A percentile compares a stretch with the other conserved stretches of the same genome.
Evolutionary conservation across 2,113 vertebrate species (phyloP).

Genomic region (Cyphomyrus discorhynchus): DNA sequence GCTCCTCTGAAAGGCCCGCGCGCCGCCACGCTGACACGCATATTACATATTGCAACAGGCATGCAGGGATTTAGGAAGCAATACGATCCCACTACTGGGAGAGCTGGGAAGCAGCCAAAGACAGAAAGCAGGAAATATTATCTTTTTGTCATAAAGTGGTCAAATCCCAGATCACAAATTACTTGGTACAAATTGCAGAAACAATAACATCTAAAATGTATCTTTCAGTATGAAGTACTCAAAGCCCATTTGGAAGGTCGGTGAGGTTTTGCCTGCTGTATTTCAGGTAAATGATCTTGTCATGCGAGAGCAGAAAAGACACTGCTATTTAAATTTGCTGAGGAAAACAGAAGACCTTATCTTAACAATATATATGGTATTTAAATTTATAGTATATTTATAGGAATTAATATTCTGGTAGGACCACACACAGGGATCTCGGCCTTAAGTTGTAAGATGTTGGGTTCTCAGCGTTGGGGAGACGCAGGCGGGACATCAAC

Average conservation of each 20-base stretch:
- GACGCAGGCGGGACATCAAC: background rate
- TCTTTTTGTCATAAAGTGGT: constrained; percentile 14
- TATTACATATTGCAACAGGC: background rate
- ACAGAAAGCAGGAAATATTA: constrained; percentile 2
- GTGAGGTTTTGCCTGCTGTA: background rate
- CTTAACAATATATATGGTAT: background rate
- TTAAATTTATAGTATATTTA: background rate
- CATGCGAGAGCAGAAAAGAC: background rate
- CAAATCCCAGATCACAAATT: constrained; percentile 15
- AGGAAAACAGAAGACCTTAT: background rate
- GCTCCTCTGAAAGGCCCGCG: background rate
- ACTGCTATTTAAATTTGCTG: background rate
- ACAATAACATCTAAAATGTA: constrained; percentile 10
- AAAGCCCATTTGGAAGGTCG: background rate
- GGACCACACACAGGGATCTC: background rate
- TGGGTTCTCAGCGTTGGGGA: background rate
- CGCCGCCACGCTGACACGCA: background rate
- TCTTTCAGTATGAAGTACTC: background rate
- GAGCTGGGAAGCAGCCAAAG: constrained; percentile 1
- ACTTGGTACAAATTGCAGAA: constrained; percentile 6
- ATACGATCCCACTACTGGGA: constrained; percentile 8
- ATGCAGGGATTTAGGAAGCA: constrained; percentile 7
- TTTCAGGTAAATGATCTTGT: background rate
- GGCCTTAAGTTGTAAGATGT: background rate
- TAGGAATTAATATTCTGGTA: background rate